Evolutionary conservation across 2,797 vertebrate genomes (phyloP).

Genomic region (Leucoraja ocellata): DNA sequence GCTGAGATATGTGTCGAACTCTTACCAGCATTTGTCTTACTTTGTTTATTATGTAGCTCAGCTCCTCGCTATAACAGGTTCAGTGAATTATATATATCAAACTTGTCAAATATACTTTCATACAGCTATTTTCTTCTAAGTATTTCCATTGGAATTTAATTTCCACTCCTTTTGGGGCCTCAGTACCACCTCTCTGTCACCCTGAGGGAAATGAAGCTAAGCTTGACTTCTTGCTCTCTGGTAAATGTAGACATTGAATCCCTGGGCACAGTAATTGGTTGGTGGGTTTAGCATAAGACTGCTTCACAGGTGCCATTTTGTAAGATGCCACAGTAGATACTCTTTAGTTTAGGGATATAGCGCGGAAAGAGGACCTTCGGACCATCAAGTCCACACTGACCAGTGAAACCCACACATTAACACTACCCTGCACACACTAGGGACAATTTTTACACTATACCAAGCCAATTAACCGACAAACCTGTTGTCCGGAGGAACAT

Average conservation of each 20-base stretch:
- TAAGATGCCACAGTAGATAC: background rate
- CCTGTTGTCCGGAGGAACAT: too few species aligned
- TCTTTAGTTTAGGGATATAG: background rate
- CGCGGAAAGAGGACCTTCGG: too few species aligned
- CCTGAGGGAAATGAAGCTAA: background rate
- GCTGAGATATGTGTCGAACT: slow-evolving; percentile 39
- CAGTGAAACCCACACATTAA: too few species aligned
- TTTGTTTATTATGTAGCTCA: background rate
- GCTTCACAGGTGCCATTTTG: background rate
- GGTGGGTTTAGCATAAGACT: background rate
- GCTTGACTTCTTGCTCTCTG: background rate
- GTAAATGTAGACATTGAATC: background rate
- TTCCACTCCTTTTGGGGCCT: background rate
- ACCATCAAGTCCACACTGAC: too few species aligned
- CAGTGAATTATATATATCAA: background rate
- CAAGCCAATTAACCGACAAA: too few species aligned
- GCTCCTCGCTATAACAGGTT: background rate
- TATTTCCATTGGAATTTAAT: background rate
- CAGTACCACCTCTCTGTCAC: background rate
- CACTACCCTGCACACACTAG: too few species aligned
- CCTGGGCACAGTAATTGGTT: background rate
- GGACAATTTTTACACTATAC: too few species aligned
- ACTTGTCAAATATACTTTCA: background rate
- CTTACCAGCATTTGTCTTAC: background rate
- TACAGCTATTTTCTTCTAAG: background rate